Conservation (phyloP, 2,888 invertebrate species). For the Epinotia nisella region DNA sequence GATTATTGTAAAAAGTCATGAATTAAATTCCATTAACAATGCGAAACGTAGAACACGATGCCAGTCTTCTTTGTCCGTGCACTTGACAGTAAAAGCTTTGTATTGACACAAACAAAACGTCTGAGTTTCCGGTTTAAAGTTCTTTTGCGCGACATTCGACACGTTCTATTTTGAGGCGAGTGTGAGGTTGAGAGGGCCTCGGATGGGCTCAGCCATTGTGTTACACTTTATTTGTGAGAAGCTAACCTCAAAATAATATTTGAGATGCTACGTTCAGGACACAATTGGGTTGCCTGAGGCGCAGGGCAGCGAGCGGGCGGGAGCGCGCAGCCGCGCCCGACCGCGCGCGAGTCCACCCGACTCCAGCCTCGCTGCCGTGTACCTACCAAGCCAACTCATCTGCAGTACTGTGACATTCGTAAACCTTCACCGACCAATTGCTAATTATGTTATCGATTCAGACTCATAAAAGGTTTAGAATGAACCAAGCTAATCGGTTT, state of each 20-base stretch:
- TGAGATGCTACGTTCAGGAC: slow-evolving; percentile 78
- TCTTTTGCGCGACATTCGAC: slow-evolving; percentile 82
- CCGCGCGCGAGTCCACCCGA: slow-evolving; percentile 56
- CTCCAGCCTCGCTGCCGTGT: slow-evolving; percentile 56
- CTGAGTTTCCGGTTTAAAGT: slow-evolving; percentile 77
- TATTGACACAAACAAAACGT: slow-evolving; percentile 84
- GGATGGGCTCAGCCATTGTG: slow-evolving; percentile 65
- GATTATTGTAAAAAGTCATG: slow-evolving; percentile 63
- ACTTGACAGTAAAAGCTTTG: slow-evolving; percentile 82
- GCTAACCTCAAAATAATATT: slow-evolving; percentile 83
- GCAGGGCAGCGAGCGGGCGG: slow-evolving; percentile 62
- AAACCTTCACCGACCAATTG: slow-evolving; percentile 15
- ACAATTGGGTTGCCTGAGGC: slow-evolving; percentile 72
- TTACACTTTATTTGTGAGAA: slow-evolving; percentile 59
- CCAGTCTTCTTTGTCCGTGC: slow-evolving; percentile 82
- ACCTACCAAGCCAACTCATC: slow-evolving; percentile 41
- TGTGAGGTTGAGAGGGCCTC: slow-evolving; percentile 59
- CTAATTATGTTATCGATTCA: slow-evolving; percentile 15
- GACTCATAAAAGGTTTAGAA: background rate
- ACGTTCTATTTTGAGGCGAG: slow-evolving; percentile 61
- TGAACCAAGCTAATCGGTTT: background rate
- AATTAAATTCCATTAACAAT: slow-evolving; percentile 63
- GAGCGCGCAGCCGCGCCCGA: slow-evolving; percentile 47
- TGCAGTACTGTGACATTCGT: slow-evolving; percentile 20
- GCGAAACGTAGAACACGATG: slow-evolving; percentile 64